Evolutionary conservation across 1,140 invertebrate species (phyloP).

Genomic region (Drosophila setifemur): DNA sequence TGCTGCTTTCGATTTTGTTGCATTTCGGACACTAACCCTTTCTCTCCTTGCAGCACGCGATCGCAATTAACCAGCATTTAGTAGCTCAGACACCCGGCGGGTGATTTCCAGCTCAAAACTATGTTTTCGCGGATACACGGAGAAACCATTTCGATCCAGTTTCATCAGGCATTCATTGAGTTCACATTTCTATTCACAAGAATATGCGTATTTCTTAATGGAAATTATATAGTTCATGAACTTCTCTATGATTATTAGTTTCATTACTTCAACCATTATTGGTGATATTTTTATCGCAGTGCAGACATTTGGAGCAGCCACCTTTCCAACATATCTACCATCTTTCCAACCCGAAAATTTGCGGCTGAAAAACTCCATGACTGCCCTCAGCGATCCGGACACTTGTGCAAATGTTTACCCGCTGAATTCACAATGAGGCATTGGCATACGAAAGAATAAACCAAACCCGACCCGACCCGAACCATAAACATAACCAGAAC

Average conservation of each 20-base stretch:
- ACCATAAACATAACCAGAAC: conserved; percentile 9
- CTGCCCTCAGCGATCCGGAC: conserved; percentile 38
- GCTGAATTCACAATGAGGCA: conserved; percentile 73
- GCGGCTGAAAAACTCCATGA: conserved; percentile 16
- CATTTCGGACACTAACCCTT: conserved; percentile 44
- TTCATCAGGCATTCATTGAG: too few relatives aligned
- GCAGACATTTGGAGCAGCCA: background rate
- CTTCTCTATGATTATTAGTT: too few relatives aligned
- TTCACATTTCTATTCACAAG: too few relatives aligned
- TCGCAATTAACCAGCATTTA: conserved; percentile 44
- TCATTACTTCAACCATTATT: too few relatives aligned
- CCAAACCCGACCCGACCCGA: conserved; percentile 13
- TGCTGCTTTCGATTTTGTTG: conserved; percentile 44
- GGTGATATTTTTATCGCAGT: background rate
- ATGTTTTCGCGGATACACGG: background rate
- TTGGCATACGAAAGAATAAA: conserved; percentile 41
- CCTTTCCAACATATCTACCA: background rate
- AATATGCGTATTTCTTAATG: background rate
- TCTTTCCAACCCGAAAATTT: background rate
- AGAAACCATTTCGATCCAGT: too few relatives aligned
- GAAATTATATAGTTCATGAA: background rate
- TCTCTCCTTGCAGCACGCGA: conserved; percentile 26
- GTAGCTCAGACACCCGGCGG: background rate
- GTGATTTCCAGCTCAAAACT: background rate
- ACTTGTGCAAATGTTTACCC: conserved; percentile 79